phyloP scores from a whole-genome alignment of 2,888 invertebrate species.

The Melanotus villosus region DNA sequence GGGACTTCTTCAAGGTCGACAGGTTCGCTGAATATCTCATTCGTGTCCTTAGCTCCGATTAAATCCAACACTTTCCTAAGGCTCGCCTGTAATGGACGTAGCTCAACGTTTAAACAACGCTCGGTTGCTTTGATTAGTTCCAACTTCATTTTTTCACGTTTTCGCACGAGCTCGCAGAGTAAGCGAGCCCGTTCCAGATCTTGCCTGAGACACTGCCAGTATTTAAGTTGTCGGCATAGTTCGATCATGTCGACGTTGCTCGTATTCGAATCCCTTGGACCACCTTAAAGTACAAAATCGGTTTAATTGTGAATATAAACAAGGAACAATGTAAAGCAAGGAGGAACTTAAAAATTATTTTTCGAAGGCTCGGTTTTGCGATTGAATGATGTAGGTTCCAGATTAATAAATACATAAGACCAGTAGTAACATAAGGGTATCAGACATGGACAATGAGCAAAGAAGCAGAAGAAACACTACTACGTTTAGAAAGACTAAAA shows the following conservation, averaged over 20 bases:
- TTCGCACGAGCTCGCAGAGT: constrained; percentile 94
- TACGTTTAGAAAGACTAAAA: too few relatives aligned
- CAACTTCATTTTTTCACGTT: constrained; percentile 94
- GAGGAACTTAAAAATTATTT: too few relatives aligned
- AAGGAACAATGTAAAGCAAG: too few relatives aligned
- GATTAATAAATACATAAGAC: too few relatives aligned
- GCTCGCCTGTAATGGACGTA: constrained; percentile 87
- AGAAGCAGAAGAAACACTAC: not conserved
- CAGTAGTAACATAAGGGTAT: too few relatives aligned
- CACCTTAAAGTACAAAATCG: constrained; percentile 33
- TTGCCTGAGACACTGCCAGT: constrained; percentile 94
- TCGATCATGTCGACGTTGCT: constrained; percentile 76
- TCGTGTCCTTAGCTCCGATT: constrained; percentile 84
- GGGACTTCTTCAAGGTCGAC: constrained; percentile 92
- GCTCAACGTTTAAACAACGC: constrained; percentile 83
- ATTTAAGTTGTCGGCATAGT: constrained; percentile 88
- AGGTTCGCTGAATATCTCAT: constrained; percentile 93
- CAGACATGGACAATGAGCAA: too few relatives aligned
- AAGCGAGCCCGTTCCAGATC: constrained; percentile 94
- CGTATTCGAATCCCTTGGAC: constrained; percentile 61
- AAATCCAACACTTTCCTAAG: constrained; percentile 83
- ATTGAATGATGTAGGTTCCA: too few relatives aligned
- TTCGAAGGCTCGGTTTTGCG: too few relatives aligned
- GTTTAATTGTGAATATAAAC: too few relatives aligned
- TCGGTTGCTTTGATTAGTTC: constrained; percentile 87